These are phyloP conservation scores for Phocides pigmalion DNA, from an alignment of 1,140 invertebrate species.

Conservation along the genomic window DNA sequence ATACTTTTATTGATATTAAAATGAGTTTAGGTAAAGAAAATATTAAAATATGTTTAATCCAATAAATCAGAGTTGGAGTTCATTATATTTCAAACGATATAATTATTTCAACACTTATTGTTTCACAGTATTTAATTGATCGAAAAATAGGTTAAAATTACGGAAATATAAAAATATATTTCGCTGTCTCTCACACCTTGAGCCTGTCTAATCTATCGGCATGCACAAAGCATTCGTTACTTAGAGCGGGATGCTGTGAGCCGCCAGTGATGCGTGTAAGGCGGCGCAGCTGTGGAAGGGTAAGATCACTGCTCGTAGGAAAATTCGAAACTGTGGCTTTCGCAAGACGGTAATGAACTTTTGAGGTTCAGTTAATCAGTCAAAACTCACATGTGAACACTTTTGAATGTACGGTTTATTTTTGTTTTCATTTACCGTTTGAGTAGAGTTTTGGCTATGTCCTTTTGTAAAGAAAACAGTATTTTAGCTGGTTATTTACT, in stretches of 20 bases:
- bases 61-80: no score
- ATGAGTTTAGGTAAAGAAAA: no score
- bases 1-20: no score
- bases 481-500: no score
- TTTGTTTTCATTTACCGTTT: not conserved
- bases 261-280: slow-evolving; percentile 74
- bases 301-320: slow-evolving; percentile 34
- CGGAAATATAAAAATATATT: not conserved
- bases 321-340: slow-evolving; percentile 28
- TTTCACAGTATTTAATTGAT: no score
- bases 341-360: slow-evolving; percentile 25
- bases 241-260: slow-evolving; percentile 67
- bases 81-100: no score
- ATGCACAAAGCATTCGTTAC: slow-evolving; percentile 77
- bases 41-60: no score
- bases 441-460: no score
- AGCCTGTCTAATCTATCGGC: slow-evolving; percentile 60
- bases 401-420: not conserved
- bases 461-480: no score
- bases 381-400: not conserved
- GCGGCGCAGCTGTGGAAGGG: slow-evolving; percentile 62
- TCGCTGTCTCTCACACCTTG: slow-evolving; percentile 43
- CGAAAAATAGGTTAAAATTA: no score
- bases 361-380: slow-evolving; percentile 24
- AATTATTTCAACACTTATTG: no score